These are phyloP conservation scores for Cheilosia urbana DNA, from an alignment of 2,888 invertebrate species.

Conservation along the genomic window DNA sequence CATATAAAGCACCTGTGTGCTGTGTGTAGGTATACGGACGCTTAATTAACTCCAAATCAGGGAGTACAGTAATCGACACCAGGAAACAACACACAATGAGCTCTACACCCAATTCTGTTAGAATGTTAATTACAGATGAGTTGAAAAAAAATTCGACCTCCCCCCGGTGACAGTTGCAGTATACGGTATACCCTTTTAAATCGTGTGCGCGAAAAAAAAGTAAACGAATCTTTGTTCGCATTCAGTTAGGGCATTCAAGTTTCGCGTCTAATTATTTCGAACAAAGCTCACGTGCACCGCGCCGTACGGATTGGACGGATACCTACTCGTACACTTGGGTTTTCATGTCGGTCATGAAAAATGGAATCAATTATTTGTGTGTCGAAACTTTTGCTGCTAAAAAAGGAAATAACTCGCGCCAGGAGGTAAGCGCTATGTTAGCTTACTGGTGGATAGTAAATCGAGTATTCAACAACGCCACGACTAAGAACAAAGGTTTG, in stretches of 20 bases:
- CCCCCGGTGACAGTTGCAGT: slow-evolving; percentile 28
- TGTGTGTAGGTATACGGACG: background rate
- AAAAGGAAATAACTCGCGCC: slow-evolving; percentile 64
- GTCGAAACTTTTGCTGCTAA: slow-evolving; percentile 61
- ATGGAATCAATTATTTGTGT: slow-evolving; percentile 74
- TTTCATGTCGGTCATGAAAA: slow-evolving; percentile 73
- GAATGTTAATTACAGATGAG: slow-evolving; percentile 65
- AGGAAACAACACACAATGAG: slow-evolving; percentile 46
- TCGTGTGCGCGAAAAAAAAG: slow-evolving; percentile 5
- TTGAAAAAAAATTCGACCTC: slow-evolving; percentile 1
- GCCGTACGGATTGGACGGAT: background rate
- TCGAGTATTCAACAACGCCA: slow-evolving; percentile 7
- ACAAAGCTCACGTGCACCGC: slow-evolving; percentile 60
- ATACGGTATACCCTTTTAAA: slow-evolving; percentile 64
- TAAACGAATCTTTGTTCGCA: slow-evolving; percentile 51
- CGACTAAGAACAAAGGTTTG: slow-evolving; percentile 62
- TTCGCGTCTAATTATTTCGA: slow-evolving; percentile 67
- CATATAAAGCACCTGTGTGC: slow-evolving; percentile 43
- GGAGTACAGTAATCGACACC: slow-evolving; percentile 65
- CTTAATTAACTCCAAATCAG: slow-evolving; percentile 70
- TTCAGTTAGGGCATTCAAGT: slow-evolving; percentile 71
- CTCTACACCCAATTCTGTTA: slow-evolving; percentile 61
- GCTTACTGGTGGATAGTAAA: slow-evolving; percentile 1
- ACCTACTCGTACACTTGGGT: slow-evolving; percentile 46
- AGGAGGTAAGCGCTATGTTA: slow-evolving; percentile 1